Conservation (phyloP, 2,797 vertebrate genomes). For the Anas flavirostris region DNA sequence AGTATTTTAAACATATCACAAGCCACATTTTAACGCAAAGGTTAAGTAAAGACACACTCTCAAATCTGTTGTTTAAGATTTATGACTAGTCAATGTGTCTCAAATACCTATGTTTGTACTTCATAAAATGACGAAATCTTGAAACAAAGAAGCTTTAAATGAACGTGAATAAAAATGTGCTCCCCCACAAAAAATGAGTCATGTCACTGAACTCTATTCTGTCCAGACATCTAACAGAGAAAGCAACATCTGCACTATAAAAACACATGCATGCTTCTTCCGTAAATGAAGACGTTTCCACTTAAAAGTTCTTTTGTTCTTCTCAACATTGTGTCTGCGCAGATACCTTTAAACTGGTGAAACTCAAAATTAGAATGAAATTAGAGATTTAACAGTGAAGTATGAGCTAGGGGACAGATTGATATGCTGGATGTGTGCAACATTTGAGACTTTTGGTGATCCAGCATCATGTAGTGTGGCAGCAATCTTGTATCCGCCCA, state of each 20-base stretch:
- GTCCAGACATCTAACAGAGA: neutral
- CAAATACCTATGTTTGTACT: neutral
- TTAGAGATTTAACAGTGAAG: neutral
- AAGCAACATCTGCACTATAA: neutral
- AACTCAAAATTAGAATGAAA: neutral
- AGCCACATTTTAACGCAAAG: neutral
- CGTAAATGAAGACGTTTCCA: neutral
- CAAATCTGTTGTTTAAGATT: constrained; percentile 9
- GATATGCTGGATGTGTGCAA: neutral
- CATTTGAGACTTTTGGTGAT: fast-evolving
- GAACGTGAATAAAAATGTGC: neutral
- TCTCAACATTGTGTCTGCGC: neutral
- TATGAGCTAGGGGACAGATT: neutral
- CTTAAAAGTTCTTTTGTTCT: neutral
- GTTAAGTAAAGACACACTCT: constrained; percentile 8
- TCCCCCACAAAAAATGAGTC: neutral
- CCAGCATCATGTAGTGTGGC: neutral
- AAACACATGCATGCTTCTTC: neutral
- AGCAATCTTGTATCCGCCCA: neutral
- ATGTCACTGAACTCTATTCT: neutral
- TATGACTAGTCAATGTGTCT: neutral
- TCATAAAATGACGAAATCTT: constrained; percentile 12
- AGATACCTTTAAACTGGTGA: neutral
- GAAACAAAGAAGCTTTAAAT: neutral
- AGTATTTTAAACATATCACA: constrained; percentile 15